Percentiles rank a stretch among this genome's conserved stretches.
These are phyloP conservation scores for Tyrophagus putrescentiae DNA, from an alignment of 1,140 invertebrate species.

Conservation along the genomic window DNA sequence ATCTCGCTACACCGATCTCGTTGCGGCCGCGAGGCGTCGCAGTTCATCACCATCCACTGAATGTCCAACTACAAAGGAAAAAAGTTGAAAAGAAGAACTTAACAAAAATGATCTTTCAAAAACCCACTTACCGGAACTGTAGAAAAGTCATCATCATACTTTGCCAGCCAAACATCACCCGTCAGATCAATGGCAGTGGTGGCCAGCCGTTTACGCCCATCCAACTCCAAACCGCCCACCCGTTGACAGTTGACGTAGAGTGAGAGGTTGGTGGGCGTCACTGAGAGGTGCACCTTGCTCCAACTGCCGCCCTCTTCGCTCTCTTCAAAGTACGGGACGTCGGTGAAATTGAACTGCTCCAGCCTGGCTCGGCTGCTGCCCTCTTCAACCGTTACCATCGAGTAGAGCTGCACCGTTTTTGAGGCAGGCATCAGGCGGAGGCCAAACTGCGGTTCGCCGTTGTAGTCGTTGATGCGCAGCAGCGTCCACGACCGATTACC, in stretches of 20 bases:
- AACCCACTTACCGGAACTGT: slow-evolving; percentile 46
- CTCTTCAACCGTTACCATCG: slow-evolving; percentile 37
- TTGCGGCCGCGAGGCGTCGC: slow-evolving; percentile 52
- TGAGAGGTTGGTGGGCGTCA: slow-evolving; percentile 47
- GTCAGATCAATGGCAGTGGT: slow-evolving; percentile 43
- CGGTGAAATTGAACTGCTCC: slow-evolving; percentile 49
- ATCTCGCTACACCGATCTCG: slow-evolving; percentile 54
- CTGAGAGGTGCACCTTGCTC: slow-evolving; percentile 63
- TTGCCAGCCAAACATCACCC: slow-evolving; percentile 50
- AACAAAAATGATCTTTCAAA: not conserved
- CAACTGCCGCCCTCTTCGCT: slow-evolving; percentile 49
- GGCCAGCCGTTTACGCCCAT: slow-evolving; percentile 39
- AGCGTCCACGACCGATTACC: slow-evolving; percentile 51
- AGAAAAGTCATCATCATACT: slow-evolving; percentile 38
- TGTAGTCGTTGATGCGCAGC: slow-evolving; percentile 45
- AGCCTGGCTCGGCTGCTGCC: slow-evolving; percentile 46
- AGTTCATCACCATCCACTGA: slow-evolving; percentile 63
- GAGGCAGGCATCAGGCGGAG: too few species aligned
- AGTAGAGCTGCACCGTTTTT: too few species aligned
- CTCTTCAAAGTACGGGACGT: slow-evolving; percentile 41
- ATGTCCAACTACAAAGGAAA: slow-evolving; percentile 48
- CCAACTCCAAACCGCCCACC: slow-evolving; percentile 35
- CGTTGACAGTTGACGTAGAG: slow-evolving; percentile 54
- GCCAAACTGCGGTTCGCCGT: slow-evolving; percentile 45
- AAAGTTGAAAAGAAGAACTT: slow-evolving; percentile 19